These are phyloP conservation scores for Onychostoma macrolepis DNA, from an alignment of 2,113 vertebrate species.

Conservation along the genomic window DNA sequence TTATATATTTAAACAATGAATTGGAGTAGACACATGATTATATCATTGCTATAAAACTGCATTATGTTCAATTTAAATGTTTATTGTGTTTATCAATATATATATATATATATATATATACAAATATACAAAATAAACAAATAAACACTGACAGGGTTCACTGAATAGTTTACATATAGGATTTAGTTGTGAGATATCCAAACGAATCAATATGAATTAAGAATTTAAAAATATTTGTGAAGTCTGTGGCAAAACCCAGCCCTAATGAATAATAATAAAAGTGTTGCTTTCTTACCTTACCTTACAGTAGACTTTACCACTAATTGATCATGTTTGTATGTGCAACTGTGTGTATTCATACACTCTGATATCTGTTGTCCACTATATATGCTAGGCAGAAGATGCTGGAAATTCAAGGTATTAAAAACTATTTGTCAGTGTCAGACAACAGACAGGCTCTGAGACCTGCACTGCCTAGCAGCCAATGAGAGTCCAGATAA, in stretches of 20 bases:
- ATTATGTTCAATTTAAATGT: background rate
- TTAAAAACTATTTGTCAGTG: slow-evolving; percentile 67
- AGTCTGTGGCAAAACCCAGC: background rate
- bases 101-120: too few relatives aligned
- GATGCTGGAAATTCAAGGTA: slow-evolving; percentile 54
- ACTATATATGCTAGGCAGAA: slow-evolving; percentile 35
- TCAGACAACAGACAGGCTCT: slow-evolving; percentile 58
- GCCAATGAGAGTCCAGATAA: slow-evolving; percentile 60
- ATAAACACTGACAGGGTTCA: background rate
- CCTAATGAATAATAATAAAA: background rate
- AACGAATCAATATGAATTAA: background rate
- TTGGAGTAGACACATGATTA: too few relatives aligned
- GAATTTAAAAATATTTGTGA: background rate
- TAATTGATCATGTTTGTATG: background rate
- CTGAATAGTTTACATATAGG: background rate
- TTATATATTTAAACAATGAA: too few relatives aligned
- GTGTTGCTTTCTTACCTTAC: background rate
- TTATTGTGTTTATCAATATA: too few relatives aligned
- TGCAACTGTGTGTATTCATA: slow-evolving; percentile 27
- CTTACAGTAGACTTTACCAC: background rate
- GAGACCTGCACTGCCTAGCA: slow-evolving; percentile 36
- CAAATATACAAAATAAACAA: background rate
- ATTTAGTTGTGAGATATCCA: background rate
- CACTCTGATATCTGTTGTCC: slow-evolving; percentile 20
- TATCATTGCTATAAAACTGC: too few relatives aligned